Conservation (phyloP, 1,140 invertebrate genomes). For the Heliconius nattereri region DNA sequence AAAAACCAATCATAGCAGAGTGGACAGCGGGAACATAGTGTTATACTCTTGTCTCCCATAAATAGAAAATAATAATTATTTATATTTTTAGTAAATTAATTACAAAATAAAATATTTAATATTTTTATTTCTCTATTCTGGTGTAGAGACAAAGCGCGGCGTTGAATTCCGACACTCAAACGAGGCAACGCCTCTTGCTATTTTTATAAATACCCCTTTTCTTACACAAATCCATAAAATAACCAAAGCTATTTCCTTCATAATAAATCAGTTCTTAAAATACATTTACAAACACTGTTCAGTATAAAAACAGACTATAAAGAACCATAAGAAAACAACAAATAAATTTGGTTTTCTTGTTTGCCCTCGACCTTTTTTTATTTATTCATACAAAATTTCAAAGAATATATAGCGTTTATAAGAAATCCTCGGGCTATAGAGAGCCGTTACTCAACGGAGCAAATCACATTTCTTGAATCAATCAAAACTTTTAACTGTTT, state of each 20-base stretch:
- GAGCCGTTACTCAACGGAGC: not conserved
- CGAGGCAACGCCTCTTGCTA: too few species aligned
- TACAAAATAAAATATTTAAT: too few species aligned
- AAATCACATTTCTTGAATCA: conserved; percentile 7
- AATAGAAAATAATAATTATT: too few species aligned
- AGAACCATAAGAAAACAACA: not conserved
- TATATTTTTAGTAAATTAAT: too few species aligned
- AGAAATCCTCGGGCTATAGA: not conserved
- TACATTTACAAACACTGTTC: not conserved
- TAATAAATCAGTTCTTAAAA: not conserved
- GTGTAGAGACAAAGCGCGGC: too few species aligned
- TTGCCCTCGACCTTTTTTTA: conserved; percentile 4
- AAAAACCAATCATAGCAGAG: too few species aligned
- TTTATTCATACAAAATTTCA: conserved; percentile 11
- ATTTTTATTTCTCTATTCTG: too few species aligned
- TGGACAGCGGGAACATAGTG: too few species aligned
- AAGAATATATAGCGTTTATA: conserved; percentile 10
- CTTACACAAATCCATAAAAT: not conserved
- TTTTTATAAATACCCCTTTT: not conserved
- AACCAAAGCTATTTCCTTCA: not conserved
- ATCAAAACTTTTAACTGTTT: not conserved
- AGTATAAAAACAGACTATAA: not conserved
- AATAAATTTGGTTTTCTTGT: conserved; percentile 2
- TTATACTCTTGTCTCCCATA: too few species aligned
- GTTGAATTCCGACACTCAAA: too few species aligned